phyloP scores from a whole-genome alignment of 2,113 vertebrate genomes.

The rabbit (Oryctolagus cuniculus) region mOryCun1.1 NC_091436.1:66791501-66792000 shows the following conservation, averaged over 20 bases:
- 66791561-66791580: too few species aligned
- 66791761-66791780: constrained; percentile 76
- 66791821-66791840: constrained; percentile 80
- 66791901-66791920: neutral
- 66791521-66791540: neutral
- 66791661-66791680: neutral
- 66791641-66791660: too few species aligned
- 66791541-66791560: neutral
- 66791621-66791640: neutral
- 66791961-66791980: neutral
- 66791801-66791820: constrained; percentile 73
- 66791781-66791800: constrained; percentile 81
- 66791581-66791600: neutral
- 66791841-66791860: constrained; percentile 59
- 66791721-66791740: constrained; percentile 62
- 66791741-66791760: constrained; percentile 82
- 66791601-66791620: neutral
- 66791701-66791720: constrained; percentile 71
- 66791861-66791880: constrained; percentile 78
- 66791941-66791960: neutral
- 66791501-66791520: neutral
- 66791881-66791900: constrained; percentile 43
- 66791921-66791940: neutral
- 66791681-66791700: neutral
- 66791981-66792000: neutral